Base-by-base conservation (phyloP, 53 echinoderm and acorn worm genomes). In the Apostichopus leukothele region DNA sequence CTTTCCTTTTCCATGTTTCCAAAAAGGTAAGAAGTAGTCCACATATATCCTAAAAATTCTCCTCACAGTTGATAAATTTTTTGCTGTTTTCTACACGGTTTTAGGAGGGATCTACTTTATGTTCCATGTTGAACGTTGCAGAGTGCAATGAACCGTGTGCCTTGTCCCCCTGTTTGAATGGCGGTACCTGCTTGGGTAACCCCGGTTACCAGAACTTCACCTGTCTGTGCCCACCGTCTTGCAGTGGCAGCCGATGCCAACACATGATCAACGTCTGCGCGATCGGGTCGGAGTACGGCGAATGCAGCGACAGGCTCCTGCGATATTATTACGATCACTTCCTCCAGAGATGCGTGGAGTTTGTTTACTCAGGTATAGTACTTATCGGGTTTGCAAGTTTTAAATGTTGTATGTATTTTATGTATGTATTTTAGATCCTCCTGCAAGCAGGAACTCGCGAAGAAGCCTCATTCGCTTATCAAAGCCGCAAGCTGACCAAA, bases 221-320 rank as follows among this genome's bases (percentile, higher is more conserved):
- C 88, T 99, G 99, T 67, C 16, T 92, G 57, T 99, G 99, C 76
- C 94, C 96, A 50, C 93, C 95, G 13, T 92, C 92, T 25, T 94
- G 93, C 54, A 90, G 87, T 23, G 99, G 99, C 22, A 20, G 74
- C 10, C 91, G 85, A 10, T 99, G 99, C 67, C 92, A 99, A 79
- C 93, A 93, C 78, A 94, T 89, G 90, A 91, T 94, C 85, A 99
- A 96, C 80, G 94, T 99, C 83, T 99, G 99, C 73, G 92, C 93
- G 74, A 55, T 88, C 60, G 79, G 88, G 20, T 90, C 94, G 4
- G 53, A 75, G 3, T 89, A 87, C 67, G 92, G 92, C 13, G 86
- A 87, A 19, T 99, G 99, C 66, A 89, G 89, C 55, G 79, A 88
- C 22, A 89, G 89, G 4, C 81, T 93, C 10, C 71, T 89, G 8